phyloP scores from a whole-genome alignment of 2,888 invertebrate species.

The Caenorhabditis auriculariae region DNA sequence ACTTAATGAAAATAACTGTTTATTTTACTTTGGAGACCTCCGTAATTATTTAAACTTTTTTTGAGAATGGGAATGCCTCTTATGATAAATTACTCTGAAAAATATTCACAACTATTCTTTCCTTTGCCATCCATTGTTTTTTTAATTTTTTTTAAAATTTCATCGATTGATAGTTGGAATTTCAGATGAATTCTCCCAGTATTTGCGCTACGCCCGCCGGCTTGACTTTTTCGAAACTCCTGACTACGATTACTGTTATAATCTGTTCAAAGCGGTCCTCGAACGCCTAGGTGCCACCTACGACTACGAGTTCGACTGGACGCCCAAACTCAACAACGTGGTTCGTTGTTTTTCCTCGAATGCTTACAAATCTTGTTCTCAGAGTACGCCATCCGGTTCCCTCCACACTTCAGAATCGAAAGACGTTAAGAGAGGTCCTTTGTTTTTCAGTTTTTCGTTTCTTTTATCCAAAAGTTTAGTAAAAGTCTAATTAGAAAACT shows the following conservation, averaged over 20 bases:
- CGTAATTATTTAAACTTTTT: too few species aligned
- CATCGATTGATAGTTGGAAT: constrained; percentile 1
- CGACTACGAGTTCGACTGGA: constrained; percentile 64
- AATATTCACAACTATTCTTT: too few species aligned
- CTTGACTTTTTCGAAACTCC: constrained; percentile 99
- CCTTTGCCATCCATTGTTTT: too few species aligned
- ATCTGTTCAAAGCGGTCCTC: constrained; percentile 57
- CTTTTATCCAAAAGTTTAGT: too few species aligned
- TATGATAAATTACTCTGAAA: too few species aligned
- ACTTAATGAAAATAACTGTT: too few species aligned
- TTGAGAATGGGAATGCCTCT: too few species aligned
- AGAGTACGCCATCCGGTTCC: constrained; percentile 62
- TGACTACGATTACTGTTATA: constrained; percentile 85
- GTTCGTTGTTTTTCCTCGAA: constrained; percentile 24
- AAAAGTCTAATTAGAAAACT: too few species aligned
- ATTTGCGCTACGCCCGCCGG: constrained; percentile 90
- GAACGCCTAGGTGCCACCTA: constrained; percentile 60
- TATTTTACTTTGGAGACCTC: too few species aligned
- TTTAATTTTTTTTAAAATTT: background rate
- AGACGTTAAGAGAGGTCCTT: constrained; percentile 33
- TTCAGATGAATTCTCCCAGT: constrained; percentile 95
- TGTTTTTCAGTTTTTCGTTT: background rate
- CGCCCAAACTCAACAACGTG: constrained; percentile 61
- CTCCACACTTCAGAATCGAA: constrained; percentile 54
- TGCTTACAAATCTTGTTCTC: constrained; percentile 13